phyloP scores from a whole-genome alignment of 2,113 vertebrate genomes.

The Oryzias melastigma region DNA sequence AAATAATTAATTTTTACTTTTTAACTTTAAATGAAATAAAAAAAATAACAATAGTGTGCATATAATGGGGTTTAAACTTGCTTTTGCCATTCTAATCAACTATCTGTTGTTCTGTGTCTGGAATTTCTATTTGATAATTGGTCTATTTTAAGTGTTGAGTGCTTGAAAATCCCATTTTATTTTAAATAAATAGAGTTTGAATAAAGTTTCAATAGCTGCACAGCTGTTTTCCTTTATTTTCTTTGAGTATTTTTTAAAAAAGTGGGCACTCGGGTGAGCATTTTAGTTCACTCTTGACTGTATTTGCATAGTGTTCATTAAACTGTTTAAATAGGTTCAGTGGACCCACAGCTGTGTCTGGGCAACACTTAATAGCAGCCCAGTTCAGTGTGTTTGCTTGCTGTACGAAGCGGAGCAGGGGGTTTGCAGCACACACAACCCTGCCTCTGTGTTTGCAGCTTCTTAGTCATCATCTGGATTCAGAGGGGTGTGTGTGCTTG shows the following conservation, averaged over 20 bases:
- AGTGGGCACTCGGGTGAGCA: constrained; percentile 17
- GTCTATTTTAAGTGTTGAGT: not conserved
- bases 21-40: too few species aligned
- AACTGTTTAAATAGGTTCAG: constrained; percentile 68
- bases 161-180: not conserved
- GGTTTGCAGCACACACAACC: constrained; percentile 21
- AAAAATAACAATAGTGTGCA: too few species aligned
- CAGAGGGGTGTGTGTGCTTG: constrained; percentile 26
- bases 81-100: too few species aligned
- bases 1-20: too few species aligned
- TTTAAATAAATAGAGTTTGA: constrained; percentile 7
- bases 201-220: constrained; percentile 38
- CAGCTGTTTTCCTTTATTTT: constrained; percentile 29
- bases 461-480: constrained; percentile 49
- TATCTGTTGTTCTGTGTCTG: not conserved
- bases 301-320: constrained; percentile 68
- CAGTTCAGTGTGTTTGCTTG: constrained; percentile 44
- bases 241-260: constrained; percentile 34
- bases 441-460: constrained; percentile 50
- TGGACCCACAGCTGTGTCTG: constrained; percentile 49
- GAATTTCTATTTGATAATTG: not conserved
- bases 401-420: constrained; percentile 2
- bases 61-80: too few species aligned
- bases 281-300: constrained; percentile 37
- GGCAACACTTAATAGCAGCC: constrained; percentile 55